Conservation (phyloP, 2,113 vertebrate species). For the Chascanopsetta lugubris region DNA sequence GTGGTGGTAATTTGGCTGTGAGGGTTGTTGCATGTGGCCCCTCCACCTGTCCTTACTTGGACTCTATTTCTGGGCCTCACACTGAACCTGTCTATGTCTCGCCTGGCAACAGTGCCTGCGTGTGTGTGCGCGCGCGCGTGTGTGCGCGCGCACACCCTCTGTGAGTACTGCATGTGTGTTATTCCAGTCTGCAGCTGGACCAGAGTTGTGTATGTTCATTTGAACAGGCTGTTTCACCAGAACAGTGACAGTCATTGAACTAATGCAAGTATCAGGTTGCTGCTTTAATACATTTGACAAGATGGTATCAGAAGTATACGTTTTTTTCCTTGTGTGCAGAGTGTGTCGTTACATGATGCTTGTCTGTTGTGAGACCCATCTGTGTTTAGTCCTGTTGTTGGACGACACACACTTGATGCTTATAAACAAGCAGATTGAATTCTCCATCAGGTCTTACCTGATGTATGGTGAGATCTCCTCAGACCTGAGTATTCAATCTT, state of each 20-base stretch:
- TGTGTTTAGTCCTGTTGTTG: no score
- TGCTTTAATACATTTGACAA: neutral
- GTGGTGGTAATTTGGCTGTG: conserved; percentile 34
- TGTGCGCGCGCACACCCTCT: conserved; percentile 29
- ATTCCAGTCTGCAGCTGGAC: conserved; percentile 31
- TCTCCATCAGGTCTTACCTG: neutral
- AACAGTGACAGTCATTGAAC: neutral
- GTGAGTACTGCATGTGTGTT: conserved; percentile 16
- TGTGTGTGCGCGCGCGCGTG: conserved; percentile 19
- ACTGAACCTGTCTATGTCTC: conserved; percentile 51
- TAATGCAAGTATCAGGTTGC: conserved; percentile 8
- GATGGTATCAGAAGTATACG: neutral
- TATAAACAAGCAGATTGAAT: neutral
- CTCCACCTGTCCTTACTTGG: conserved; percentile 59
- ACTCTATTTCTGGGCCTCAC: conserved; percentile 60
- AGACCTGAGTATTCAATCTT: neutral
- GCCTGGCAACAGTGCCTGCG: conserved; percentile 59
- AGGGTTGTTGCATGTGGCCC: conserved; percentile 39
- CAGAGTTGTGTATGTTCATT: conserved; percentile 3
- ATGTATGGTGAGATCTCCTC: neutral
- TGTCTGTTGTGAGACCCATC: neutral
- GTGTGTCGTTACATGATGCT: neutral
- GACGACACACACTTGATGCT: neutral
- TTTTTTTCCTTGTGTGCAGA: neutral
- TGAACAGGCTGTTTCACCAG: no score